Base-by-base conservation (phyloP, 1,140 invertebrate genomes). In the Stratiolaelaps scimitus region DNA sequence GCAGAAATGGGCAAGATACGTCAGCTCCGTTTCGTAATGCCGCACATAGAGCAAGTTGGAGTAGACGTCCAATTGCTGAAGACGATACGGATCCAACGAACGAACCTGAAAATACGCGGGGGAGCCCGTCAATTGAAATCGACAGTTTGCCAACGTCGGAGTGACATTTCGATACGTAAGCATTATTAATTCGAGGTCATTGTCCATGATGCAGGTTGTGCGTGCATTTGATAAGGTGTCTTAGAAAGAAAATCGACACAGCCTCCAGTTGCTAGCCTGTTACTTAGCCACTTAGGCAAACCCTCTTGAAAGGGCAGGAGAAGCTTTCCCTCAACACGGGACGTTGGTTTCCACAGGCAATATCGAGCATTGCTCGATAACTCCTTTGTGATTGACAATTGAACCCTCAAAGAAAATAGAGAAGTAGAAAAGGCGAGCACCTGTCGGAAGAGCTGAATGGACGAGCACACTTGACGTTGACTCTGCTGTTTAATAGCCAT, bases 1-100 rank as follows among this genome's bases (percentile, higher is more conserved):
- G 43, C 89, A 88, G 71, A 86, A 84, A 74, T 98, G 92, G 6
- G 95, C 94, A 67, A 99, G 79, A 76, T 89, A 82, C 7, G 93
- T 89, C 68, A 99, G 78, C 75, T 97, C 92, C 66, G 87, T 87
- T 72, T 88, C 84, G 77, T 92, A 83, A 20, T 76, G 76, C 72
- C 89, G 89, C 5, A 97, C 87, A 75, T 95, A 97, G 7, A 98
- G 77, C 48, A 96, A 77, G 80, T 98, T 95, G 15, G 92, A 96
- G 75, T 90, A 96, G 0, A 86, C 89, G 78, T 97, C 94, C 81
- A 96, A 86, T 74, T 94, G 91, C 72, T 97, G 92, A 28, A 97
- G 76, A 66, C 92, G 81, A 75, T 84, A 94, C 0, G 94, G 94
- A 81, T 98, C 94, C 70, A 82, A 79, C 71, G 85, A 81, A 68